Evolutionary conservation across 2,888 invertebrate genomes (phyloP), one percentile per base, ranked within the genome.

Genomic region (Emmelina monodactyla): DNA sequence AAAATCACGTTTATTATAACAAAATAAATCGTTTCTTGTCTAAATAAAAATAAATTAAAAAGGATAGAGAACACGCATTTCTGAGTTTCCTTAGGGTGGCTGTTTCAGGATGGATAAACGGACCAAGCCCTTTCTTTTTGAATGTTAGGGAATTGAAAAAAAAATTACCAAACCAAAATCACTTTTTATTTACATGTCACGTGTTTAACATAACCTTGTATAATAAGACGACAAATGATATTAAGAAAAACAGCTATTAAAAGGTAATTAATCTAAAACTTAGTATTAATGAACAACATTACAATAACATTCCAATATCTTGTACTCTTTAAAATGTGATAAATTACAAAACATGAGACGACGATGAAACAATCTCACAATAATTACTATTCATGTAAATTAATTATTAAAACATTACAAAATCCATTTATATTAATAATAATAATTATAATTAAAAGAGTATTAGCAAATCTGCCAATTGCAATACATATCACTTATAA

Each of bases 311-410:
- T 72, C 75, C 72, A 72, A 78, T 76, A 78, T 70, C 76, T 78
- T 75, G 73, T 78, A 76, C 76, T 76, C 75, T 76, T 70, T 75
- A 75, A 76, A 76, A 75, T 73, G 73, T 71, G 71, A 76, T 76
- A 78, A 78, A 76, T 76, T 75, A 78, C 72, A 75, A 78, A 76
- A 73, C 69, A 65, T 58, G 62, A 54, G 69, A 68, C 65, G 66
- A 57, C 58, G 57, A 52, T 47, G 61, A 62, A 25, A 59, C 60
- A 67, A 62, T 66, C 70, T 69, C 75, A 65, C 67, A 73, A 71
- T 70, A 69, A 65, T 70, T 70, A 72, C 61, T 65, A 66, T 70
- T 25, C 25, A 40, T 41, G 71, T 73, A 76, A 72, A 76, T 73
- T 72, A 73, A 68, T 72, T 62, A 67, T 69, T 75, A 75, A 75